phyloP scores from a whole-genome alignment of 2,888 invertebrate species.

The Sicus ferrugineus region DNA sequence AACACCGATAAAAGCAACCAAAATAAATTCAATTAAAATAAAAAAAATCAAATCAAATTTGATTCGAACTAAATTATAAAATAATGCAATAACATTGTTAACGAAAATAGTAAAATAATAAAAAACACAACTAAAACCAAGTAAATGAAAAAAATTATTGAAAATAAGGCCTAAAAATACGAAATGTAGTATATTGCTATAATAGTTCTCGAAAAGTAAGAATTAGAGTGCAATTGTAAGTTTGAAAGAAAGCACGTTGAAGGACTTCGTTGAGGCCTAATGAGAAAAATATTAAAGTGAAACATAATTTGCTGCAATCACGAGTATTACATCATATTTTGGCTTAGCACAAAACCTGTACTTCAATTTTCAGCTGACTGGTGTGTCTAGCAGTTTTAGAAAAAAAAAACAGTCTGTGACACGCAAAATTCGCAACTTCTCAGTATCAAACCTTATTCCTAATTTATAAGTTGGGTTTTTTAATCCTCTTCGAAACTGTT shows the following conservation, averaged over 20 bases:
- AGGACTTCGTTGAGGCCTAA: neutral
- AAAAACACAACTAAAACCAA: neutral
- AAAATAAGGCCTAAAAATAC: too few relatives aligned
- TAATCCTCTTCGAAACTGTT: too few relatives aligned
- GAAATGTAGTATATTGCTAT: too few relatives aligned
- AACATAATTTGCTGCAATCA: neutral
- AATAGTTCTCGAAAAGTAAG: conserved; percentile 27
- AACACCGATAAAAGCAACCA: too few relatives aligned
- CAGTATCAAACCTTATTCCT: too few relatives aligned
- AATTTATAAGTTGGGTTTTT: too few relatives aligned
- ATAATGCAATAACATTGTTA: too few relatives aligned
- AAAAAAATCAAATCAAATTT: neutral
- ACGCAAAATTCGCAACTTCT: too few relatives aligned
- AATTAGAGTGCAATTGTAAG: conserved; percentile 37
- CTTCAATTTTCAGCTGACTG: neutral
- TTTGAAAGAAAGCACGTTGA: conserved; percentile 20
- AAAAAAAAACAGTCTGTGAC: too few relatives aligned
- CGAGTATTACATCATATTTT: conserved; percentile 5
- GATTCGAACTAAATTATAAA: neutral
- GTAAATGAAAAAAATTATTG: too few relatives aligned
- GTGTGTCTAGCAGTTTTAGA: too few relatives aligned
- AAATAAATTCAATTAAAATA: too few relatives aligned
- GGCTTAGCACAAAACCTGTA: neutral
- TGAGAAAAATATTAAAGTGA: neutral
- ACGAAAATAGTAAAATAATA: neutral